These are phyloP conservation scores for Pherbina coryleti DNA, from an alignment of 2,888 invertebrate species.

Conservation along the genomic window DNA sequence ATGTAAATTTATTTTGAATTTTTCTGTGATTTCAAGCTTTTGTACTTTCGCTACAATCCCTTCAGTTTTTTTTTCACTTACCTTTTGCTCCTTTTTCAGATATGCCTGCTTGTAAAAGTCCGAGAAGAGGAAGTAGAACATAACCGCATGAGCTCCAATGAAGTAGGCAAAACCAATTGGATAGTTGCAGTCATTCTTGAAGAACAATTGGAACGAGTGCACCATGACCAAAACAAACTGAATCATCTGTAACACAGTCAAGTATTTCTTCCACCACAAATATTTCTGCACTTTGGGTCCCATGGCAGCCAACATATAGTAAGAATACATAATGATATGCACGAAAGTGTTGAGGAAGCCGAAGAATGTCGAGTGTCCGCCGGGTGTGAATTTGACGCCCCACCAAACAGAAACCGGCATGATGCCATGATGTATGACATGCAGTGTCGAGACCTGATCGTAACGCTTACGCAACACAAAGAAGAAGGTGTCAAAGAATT, in stretches of 20 bases:
- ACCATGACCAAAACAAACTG: conserved; percentile 90
- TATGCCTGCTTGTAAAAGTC: conserved; percentile 90
- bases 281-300: conserved; percentile 89
- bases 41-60: not conserved
- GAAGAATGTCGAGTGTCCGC: conserved; percentile 94
- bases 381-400: conserved; percentile 89
- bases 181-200: conserved; percentile 87
- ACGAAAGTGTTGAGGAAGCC: conserved; percentile 94
- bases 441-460: conserved; percentile 90
- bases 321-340: conserved; percentile 94
- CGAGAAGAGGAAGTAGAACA: conserved; percentile 93
- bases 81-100: conserved; percentile 65
- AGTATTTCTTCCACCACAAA: conserved; percentile 96
- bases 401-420: conserved; percentile 97
- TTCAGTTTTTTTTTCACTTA: conserved; percentile 39
- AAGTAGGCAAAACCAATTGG: conserved; percentile 90
- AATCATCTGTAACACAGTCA: conserved; percentile 92
- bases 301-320: conserved; percentile 90
- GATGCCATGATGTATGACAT: conserved; percentile 94
- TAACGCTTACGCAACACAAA: conserved; percentile 94
- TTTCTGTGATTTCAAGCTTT: too few relatives aligned
- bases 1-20: too few relatives aligned
- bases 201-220: conserved; percentile 90
- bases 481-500: conserved; percentile 94
- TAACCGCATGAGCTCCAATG: conserved; percentile 91